A percentile compares a stretch with the other conserved stretches of the same genome.
phyloP scores from a whole-genome alignment of 2,888 invertebrate species.

The Hirtodrosophila confusa region DNA sequence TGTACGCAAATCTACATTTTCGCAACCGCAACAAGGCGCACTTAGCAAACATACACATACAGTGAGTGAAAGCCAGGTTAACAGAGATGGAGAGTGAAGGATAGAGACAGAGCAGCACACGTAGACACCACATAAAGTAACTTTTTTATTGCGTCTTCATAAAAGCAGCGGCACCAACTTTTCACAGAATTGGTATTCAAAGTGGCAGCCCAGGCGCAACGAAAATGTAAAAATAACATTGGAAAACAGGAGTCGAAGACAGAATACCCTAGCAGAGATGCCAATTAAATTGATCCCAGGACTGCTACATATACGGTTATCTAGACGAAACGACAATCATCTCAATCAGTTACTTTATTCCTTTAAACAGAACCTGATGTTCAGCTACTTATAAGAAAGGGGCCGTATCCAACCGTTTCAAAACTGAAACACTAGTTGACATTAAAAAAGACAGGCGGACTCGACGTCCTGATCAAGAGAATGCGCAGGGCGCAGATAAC shows the following conservation, averaged over 20 bases:
- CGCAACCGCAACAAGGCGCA: constrained; percentile 67
- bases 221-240: constrained; percentile 9
- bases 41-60: constrained; percentile 51
- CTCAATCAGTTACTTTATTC: no score
- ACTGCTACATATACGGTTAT: no score
- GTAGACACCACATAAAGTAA: constrained; percentile 71
- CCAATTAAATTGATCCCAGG: no score
- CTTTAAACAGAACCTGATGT: no score
- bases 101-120: constrained; percentile 36
- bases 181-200: constrained; percentile 76
- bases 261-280: constrained; percentile 8
- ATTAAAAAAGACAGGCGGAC: no score
- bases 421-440: no score
- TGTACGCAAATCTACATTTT: constrained; percentile 71
- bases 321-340: no score
- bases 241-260: constrained; percentile 7
- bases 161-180: constrained; percentile 62
- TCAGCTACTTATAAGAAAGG: no score
- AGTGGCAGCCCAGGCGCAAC: constrained; percentile 59
- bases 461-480: no score
- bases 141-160: constrained; percentile 76
- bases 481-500: no score
- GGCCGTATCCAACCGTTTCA: no score
- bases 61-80: neutral
- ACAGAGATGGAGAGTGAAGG: neutral